Conservation (phyloP, 2,888 invertebrate genomes). For the Zhuqinia jingwanae region DNA sequence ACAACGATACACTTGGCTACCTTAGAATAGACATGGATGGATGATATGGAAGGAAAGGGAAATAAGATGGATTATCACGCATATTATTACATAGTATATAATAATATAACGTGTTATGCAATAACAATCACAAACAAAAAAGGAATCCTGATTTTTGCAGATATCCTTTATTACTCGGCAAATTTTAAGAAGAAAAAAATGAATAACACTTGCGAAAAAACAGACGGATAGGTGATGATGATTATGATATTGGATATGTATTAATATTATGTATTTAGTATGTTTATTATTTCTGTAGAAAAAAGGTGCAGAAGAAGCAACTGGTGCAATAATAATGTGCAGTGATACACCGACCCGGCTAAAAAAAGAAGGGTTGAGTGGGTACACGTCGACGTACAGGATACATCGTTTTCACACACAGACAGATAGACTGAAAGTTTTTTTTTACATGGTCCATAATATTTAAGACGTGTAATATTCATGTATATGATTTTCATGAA, state of each 20-base stretch:
- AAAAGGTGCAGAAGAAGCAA: slow-evolving; percentile 49
- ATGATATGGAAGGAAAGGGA: slow-evolving; percentile 26
- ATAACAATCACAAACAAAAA: slow-evolving; percentile 35
- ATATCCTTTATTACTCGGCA: slow-evolving; percentile 1
- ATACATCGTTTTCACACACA: not conserved
- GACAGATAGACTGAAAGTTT: not conserved
- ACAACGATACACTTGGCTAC: slow-evolving; percentile 65
- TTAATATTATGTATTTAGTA: not conserved
- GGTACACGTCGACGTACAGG: no score
- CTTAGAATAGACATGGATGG: slow-evolving; percentile 48
- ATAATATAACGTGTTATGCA: no score
- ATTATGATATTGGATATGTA: not conserved
- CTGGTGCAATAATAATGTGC: slow-evolving; percentile 52
- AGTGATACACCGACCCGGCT: not conserved
- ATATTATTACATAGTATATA: not conserved
- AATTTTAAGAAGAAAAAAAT: no score
- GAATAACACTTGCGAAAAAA: no score
- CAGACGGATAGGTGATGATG: not conserved
- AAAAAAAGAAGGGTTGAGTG: slow-evolving; percentile 22
- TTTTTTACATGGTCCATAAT: slow-evolving; percentile 34
- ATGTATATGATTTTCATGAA: slow-evolving; percentile 28
- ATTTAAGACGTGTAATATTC: slow-evolving; percentile 51
- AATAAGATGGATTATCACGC: slow-evolving; percentile 11
- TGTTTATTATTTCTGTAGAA: not conserved
- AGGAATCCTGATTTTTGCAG: slow-evolving; percentile 43